A percentile compares a stretch with the other conserved stretches of the same genome.
phyloP scores from a whole-genome alignment of 2,888 invertebrate species.

The Melieria omissa region DNA sequence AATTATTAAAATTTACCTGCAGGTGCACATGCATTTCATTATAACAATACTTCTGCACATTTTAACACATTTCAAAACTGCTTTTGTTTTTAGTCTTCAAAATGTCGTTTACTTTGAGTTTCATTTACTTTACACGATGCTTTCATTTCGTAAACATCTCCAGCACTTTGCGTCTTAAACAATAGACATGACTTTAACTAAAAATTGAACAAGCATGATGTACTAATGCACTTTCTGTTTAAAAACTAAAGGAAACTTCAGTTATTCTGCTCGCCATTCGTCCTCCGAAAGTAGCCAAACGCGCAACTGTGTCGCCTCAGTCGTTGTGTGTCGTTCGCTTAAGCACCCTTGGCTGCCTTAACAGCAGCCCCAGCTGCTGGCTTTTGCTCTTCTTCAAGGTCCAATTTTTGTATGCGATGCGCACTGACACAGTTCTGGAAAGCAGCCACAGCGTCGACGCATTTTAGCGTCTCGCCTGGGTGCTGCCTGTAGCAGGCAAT shows the following conservation, averaged over 20 bases:
- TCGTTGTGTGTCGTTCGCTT: conserved; percentile 27
- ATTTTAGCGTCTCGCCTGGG: conserved; percentile 71
- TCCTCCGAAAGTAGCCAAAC: background rate
- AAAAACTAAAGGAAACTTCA: conserved; percentile 17
- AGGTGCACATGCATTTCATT: no score
- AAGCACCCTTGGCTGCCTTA: conserved; percentile 53
- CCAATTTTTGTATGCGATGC: conserved; percentile 68
- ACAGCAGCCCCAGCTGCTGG: conserved; percentile 39
- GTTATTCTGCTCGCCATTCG: no score
- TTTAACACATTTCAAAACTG: no score
- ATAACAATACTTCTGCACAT: no score
- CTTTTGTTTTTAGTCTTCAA: background rate
- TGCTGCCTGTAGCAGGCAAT: conserved; percentile 72
- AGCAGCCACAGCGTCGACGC: conserved; percentile 71
- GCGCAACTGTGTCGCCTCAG: background rate
- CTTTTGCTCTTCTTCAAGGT: conserved; percentile 29
- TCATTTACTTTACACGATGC: conserved; percentile 15
- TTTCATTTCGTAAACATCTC: background rate
- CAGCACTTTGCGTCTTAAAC: background rate
- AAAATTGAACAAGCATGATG: background rate
- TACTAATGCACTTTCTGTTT: background rate
- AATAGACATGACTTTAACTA: background rate
- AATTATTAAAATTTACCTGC: no score
- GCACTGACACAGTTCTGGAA: conserved; percentile 73
- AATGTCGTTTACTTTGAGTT: conserved; percentile 11